Evolutionary conservation across 2,888 invertebrate species (phyloP).

Genomic region (Eupithecia exiguata): DNA sequence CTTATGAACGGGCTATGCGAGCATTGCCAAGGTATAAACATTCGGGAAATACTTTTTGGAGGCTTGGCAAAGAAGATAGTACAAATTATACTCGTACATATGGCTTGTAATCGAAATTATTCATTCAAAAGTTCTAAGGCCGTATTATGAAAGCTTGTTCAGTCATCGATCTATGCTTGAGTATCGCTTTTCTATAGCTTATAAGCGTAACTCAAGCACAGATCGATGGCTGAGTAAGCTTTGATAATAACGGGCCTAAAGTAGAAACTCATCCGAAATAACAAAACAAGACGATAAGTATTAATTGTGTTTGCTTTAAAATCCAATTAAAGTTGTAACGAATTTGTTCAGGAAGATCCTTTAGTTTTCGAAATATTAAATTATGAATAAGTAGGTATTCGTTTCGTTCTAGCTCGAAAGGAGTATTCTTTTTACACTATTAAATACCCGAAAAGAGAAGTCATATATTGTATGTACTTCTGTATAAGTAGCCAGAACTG

Average conservation of each 20-base stretch:
- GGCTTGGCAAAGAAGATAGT: background rate
- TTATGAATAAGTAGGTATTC: background rate
- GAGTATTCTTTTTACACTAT: too few species aligned
- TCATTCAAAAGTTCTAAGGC: too few species aligned
- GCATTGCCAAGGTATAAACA: background rate
- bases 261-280: background rate
- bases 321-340: background rate
- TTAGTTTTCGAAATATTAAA: background rate
- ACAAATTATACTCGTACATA: background rate
- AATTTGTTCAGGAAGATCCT: background rate
- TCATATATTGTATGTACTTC: background rate
- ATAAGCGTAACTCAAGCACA: background rate
- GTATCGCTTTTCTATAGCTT: background rate
- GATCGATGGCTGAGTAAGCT: background rate
- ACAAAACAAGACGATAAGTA: too few species aligned
- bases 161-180: background rate
- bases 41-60: slow-evolving; percentile 4
- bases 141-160: too few species aligned
- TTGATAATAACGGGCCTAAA: background rate
- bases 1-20: slow-evolving; percentile 9
- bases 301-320: background rate
- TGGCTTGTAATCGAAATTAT: background rate
- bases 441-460: background rate
- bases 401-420: too few species aligned
- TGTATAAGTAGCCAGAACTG: background rate